Evolutionary conservation across 2,113 vertebrate species (phyloP).

Genomic region (Gavialis gangeticus): DNA sequence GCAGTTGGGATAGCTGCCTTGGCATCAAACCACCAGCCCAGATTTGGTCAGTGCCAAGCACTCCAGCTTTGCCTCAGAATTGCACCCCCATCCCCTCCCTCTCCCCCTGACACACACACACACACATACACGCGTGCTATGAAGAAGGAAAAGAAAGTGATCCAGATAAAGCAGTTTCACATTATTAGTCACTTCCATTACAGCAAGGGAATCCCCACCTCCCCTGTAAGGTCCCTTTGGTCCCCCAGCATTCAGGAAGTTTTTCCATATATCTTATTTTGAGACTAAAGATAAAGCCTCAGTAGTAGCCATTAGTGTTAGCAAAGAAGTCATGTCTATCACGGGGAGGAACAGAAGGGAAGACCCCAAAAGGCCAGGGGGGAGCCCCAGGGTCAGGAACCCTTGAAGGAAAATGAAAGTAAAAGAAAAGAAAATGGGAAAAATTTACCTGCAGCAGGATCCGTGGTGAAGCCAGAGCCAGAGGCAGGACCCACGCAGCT

Average conservation of each 20-base stretch:
- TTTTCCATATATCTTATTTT: background rate
- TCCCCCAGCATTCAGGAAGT: background rate
- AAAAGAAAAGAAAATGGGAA: too few relatives aligned
- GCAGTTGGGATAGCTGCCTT: background rate
- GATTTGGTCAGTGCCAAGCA: accelerated
- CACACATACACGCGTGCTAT: background rate
- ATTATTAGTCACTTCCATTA: background rate
- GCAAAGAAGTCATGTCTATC: slow-evolving; percentile 24
- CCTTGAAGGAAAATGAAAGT: too few relatives aligned
- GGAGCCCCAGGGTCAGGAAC: too few relatives aligned
- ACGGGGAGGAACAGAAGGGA: too few relatives aligned
- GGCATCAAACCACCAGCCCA: background rate
- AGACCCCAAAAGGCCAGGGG: too few relatives aligned
- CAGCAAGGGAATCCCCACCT: background rate
- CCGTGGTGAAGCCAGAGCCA: too few relatives aligned
- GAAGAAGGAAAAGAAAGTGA: background rate
- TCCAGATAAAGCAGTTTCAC: background rate
- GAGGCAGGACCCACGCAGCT: too few relatives aligned
- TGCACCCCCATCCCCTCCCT: too few relatives aligned
- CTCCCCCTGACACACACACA: too few relatives aligned
- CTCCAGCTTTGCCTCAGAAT: background rate
- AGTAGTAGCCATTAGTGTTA: slow-evolving; percentile 32
- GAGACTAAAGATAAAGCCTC: background rate
- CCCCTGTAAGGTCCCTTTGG: background rate
- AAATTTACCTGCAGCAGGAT: too few relatives aligned